Base-by-base conservation (phyloP, 1,140 invertebrate genomes). In the Cheumatopsyche charites region DNA sequence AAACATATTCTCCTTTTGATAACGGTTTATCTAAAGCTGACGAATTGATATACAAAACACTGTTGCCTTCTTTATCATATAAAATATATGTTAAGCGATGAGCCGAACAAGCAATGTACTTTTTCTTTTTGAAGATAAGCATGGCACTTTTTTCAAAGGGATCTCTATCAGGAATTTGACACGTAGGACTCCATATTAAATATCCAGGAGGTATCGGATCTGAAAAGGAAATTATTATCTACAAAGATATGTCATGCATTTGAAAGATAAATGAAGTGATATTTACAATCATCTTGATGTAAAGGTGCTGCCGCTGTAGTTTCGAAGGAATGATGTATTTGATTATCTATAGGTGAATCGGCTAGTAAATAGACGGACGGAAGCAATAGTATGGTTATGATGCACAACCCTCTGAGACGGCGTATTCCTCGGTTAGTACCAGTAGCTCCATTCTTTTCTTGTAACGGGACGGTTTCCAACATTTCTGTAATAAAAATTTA, bases 91-190 rank as follows among this genome's bases (percentile, higher is more conserved):
- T 88, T 7, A 91, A 75, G 0, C 83, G 78, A 0, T 82, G 79
- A 9, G 79, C 81, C 4, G 84, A 80, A 77, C 91, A 93, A 0
- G 81, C 67, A 25, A 88, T 82, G 47, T 88, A 88, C 67, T 85
- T 83, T 45, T 84, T 80, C 25, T 86, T 83, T 49, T 85, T 84
- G 15, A 90, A 86, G 71, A 88, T 86, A 25, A 83, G 79, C 71
- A 82, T 84, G n/a, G 92, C 88, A 17, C 89, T 88, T 7, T 84
- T 79, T 72, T 91, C 88, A 76, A 89, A 86, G 0, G 91, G 90
- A 78, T 92, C 85, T 47, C 90, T 80, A 49, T 90, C 86, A 1
- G 88, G 86, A 76, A 94, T 91, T 71, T 87, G 84, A 75, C 92
- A 94, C 68, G 85, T 86, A 1, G 88, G 81, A 77, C 87, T 91